Conservation (phyloP, 2,888 invertebrate species). For the Drosophila testacea region DNA sequence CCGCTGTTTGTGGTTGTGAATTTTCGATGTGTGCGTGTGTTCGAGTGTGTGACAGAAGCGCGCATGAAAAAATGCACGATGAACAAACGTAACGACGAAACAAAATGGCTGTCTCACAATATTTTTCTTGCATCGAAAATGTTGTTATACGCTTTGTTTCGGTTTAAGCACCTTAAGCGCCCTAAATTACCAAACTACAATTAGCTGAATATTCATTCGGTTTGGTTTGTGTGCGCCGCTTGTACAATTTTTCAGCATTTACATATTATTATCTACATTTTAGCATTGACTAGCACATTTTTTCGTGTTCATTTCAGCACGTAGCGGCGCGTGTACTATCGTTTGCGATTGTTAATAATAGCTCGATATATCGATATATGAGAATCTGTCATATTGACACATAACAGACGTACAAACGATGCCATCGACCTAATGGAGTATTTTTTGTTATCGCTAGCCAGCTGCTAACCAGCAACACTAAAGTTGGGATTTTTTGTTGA, state of each 20-base stretch:
- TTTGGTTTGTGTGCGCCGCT: constrained; percentile 32
- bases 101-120: constrained; percentile 82
- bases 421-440: constrained; percentile 4
- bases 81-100: constrained; percentile 70
- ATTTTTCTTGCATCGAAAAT: constrained; percentile 42
- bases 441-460: constrained; percentile 30
- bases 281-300: constrained; percentile 65
- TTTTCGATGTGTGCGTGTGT: constrained; percentile 41
- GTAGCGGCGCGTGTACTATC: constrained; percentile 60
- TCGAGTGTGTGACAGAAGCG: constrained; percentile 31
- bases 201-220: constrained; percentile 37
- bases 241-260: constrained; percentile 45
- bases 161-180: constrained; percentile 16
- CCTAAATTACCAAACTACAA: constrained; percentile 19
- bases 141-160: constrained; percentile 24
- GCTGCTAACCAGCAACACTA: constrained; percentile 28
- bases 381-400: no score
- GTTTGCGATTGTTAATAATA: constrained; percentile 1
- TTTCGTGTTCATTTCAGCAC: constrained; percentile 59
- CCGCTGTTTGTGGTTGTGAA: constrained; percentile 53
- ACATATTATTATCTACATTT: constrained; percentile 57
- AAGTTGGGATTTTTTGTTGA: no score
- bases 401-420: constrained; percentile 5
- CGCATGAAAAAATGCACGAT: constrained; percentile 57
- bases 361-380: constrained; percentile 28